Conservation (phyloP, 2,888 invertebrate species). For the Mechanitis mazaeus region DNA sequence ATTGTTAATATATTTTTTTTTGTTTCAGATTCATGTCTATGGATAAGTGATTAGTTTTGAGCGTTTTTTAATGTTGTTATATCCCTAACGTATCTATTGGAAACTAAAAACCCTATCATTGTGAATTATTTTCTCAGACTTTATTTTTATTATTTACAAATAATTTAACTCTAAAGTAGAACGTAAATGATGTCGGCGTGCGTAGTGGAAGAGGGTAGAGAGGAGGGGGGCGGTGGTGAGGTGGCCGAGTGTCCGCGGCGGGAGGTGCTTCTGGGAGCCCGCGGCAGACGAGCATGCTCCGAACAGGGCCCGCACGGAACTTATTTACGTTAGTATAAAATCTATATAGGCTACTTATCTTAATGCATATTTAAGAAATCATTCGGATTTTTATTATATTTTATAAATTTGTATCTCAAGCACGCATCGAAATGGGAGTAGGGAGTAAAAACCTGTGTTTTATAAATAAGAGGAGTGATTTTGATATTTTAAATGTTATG, state of each 20-base stretch:
- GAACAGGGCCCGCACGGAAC: conserved; percentile 84
- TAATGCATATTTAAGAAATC: too few species aligned
- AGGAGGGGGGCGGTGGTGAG: conserved; percentile 45
- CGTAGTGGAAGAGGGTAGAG: conserved; percentile 64
- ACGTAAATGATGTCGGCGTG: conserved; percentile 56
- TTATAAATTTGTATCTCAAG: too few species aligned
- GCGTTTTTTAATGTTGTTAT: too few species aligned
- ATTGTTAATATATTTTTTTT: conserved; percentile 9
- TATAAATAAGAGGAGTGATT: too few species aligned
- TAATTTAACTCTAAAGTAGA: conserved; percentile 12
- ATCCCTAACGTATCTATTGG: too few species aligned
- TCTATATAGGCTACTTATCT: background rate
- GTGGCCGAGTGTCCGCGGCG: conserved; percentile 64
- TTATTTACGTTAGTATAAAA: conserved; percentile 56
- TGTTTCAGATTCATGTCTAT: conserved; percentile 24
- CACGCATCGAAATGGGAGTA: too few species aligned
- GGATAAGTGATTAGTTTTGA: background rate
- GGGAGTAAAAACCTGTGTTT: too few species aligned
- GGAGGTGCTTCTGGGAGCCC: conserved; percentile 74
- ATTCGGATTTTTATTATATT: too few species aligned
- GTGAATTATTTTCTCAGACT: background rate
- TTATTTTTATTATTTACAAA: conserved; percentile 1
- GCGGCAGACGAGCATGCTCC: conserved; percentile 80
- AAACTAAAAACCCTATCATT: too few species aligned
- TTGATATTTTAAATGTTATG: too few species aligned